These are phyloP conservation scores for Xiphydria camelus DNA, from an alignment of 2,888 invertebrate genomes.

Conservation along the genomic window DNA sequence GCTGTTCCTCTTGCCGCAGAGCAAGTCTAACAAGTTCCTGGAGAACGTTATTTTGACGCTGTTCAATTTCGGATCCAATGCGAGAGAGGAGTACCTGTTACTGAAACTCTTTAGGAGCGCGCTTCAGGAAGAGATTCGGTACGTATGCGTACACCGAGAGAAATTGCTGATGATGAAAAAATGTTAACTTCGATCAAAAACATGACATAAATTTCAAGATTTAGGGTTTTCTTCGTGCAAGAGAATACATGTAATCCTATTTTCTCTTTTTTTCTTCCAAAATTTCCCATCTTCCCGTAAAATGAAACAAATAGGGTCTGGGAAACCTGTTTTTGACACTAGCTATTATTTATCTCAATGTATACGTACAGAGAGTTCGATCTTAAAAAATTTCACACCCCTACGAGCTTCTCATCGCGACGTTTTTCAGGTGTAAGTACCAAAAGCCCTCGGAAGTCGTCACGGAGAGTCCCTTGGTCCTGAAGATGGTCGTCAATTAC, in stretches of 20 bases:
- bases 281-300: too few species aligned
- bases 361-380: too few species aligned
- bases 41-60: conserved; percentile 75
- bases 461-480: conserved; percentile 71
- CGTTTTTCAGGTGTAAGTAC: conserved; percentile 64
- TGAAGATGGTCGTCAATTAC: conserved; percentile 76
- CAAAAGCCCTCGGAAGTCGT: conserved; percentile 73
- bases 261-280: too few species aligned
- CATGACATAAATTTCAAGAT: too few species aligned
- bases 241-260: too few species aligned
- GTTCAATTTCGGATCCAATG: conserved; percentile 76
- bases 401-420: conserved; percentile 9
- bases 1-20: conserved; percentile 73
- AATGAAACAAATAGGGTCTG: too few species aligned
- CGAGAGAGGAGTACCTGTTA: conserved; percentile 75
- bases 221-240: too few species aligned
- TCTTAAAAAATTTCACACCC: background rate
- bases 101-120: conserved; percentile 72
- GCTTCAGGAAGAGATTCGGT: conserved; percentile 73
- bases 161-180: conserved; percentile 72
- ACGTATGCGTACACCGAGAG: conserved; percentile 27
- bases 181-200: background rate
- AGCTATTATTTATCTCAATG: too few species aligned
- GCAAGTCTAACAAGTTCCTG: conserved; percentile 72
- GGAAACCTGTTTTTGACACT: too few species aligned